Evolutionary conservation across 30 jellyfish, hydroid and myxozoan genomes (phyloP).

Genomic region (Turritopsis dohrnii): DNA sequence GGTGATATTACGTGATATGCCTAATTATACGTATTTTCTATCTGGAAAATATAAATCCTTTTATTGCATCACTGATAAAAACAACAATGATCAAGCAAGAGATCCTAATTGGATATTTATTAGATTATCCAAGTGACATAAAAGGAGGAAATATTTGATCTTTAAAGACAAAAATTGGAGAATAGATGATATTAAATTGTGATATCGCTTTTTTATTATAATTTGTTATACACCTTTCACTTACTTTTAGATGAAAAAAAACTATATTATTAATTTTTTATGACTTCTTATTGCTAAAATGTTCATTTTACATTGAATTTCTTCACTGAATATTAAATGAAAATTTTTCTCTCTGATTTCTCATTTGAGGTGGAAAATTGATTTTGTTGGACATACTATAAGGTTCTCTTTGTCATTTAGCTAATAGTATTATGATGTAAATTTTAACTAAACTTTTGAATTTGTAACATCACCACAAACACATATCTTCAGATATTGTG

Average conservation of each 20-base stretch:
- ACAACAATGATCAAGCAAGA: no score
- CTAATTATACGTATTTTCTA: not conserved
- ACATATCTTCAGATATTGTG: no score
- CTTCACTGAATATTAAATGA: not conserved
- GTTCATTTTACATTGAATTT: not conserved
- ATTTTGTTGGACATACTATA: no score
- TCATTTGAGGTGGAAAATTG: no score
- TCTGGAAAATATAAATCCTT: not conserved
- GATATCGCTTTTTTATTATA: not conserved
- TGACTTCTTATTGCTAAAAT: not conserved
- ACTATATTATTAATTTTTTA: no score
- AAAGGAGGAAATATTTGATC: not conserved
- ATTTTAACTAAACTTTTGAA: no score
- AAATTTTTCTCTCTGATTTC: not conserved
- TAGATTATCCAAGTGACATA: not conserved
- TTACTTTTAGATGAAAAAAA: not conserved
- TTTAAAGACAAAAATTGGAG: not conserved
- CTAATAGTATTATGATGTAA: no score
- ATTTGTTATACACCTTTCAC: not conserved
- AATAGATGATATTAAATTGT: not conserved
- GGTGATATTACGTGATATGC: no score
- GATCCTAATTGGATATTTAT: not conserved
- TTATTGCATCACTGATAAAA: not conserved
- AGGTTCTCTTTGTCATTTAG: no score
- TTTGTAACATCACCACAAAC: no score